These are phyloP conservation scores for Moxostoma hubbsi DNA, from an alignment of 2,797 vertebrate genomes.

Conservation along the genomic window DNA sequence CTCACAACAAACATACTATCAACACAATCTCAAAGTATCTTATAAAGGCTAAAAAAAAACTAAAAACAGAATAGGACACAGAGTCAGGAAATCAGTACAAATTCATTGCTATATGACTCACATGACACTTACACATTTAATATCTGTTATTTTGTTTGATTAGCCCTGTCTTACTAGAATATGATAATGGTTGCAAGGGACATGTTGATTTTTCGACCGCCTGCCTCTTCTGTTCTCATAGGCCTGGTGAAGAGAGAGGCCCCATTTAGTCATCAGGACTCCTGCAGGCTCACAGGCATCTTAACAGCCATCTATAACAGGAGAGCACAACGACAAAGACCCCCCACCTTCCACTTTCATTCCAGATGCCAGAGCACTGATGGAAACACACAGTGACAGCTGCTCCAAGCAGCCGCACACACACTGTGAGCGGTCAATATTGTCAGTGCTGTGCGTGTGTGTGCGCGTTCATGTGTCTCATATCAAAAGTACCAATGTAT, in stretches of 20 bases:
- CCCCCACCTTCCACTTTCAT: conserved; percentile 34
- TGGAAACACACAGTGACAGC: conserved; percentile 27
- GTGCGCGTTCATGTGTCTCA: neutral
- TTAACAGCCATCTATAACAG: conserved; percentile 48
- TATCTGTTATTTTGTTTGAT: conserved; percentile 25
- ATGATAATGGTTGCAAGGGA: neutral
- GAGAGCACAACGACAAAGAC: conserved; percentile 45
- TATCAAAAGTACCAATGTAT: conserved; percentile 17
- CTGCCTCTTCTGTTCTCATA: conserved; percentile 6
- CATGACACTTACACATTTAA: conserved; percentile 8
- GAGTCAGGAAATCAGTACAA: neutral
- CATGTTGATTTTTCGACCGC: neutral
- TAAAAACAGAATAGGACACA: neutral
- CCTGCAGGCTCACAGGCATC: conserved; percentile 18
- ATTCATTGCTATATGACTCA: conserved; percentile 5
- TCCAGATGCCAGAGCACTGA: conserved; percentile 55
- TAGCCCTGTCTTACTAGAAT: neutral
- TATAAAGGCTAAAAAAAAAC: too few relatives aligned
- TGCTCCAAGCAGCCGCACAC: conserved; percentile 9
- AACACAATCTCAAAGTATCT: too few relatives aligned
- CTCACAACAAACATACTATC: too few relatives aligned
- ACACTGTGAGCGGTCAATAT: conserved; percentile 19
- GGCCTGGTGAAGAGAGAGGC: neutral
- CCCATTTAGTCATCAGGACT: conserved; percentile 28
- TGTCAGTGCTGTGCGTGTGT: neutral